Conservation (phyloP, 2,888 invertebrate genomes). For the Xanthia icteritia region DNA sequence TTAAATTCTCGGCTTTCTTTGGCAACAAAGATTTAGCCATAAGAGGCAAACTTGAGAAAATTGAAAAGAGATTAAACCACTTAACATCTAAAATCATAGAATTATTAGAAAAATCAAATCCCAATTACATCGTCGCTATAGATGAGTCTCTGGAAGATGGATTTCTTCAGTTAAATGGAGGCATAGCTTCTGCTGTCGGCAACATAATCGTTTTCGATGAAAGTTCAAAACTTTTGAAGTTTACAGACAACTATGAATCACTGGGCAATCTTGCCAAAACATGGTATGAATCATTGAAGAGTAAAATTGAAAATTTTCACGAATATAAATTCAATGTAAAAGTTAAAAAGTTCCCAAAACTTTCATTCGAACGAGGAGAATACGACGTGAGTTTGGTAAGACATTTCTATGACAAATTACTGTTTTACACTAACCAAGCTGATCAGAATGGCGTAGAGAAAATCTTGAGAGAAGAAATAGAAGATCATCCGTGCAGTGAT, state of each 20-base stretch:
- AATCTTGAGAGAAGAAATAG: slow-evolving; percentile 12
- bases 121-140: slow-evolving; percentile 28
- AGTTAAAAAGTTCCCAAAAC: neutral
- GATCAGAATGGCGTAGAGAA: neutral
- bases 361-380: neutral
- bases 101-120: slow-evolving; percentile 19
- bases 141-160: slow-evolving; percentile 42
- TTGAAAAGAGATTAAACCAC: neutral
- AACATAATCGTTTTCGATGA: slow-evolving; percentile 49
- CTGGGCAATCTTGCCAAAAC: slow-evolving; percentile 27
- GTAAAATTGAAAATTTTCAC: slow-evolving; percentile 20
- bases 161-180: slow-evolving; percentile 40
- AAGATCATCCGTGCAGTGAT: slow-evolving; percentile 8
- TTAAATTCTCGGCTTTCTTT: neutral
- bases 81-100: neutral
- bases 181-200: slow-evolving; percentile 50
- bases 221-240: slow-evolving; percentile 33
- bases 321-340: neutral
- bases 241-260: slow-evolving; percentile 4
- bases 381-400: neutral
- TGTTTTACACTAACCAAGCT: neutral
- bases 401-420: neutral
- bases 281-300: slow-evolving; percentile 23
- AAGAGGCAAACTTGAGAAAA: neutral
- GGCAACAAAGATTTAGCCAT: neutral